Evolutionary conservation across 2,113 vertebrate genomes (phyloP).

Genomic region (Aegotheles bennettii): DNA sequence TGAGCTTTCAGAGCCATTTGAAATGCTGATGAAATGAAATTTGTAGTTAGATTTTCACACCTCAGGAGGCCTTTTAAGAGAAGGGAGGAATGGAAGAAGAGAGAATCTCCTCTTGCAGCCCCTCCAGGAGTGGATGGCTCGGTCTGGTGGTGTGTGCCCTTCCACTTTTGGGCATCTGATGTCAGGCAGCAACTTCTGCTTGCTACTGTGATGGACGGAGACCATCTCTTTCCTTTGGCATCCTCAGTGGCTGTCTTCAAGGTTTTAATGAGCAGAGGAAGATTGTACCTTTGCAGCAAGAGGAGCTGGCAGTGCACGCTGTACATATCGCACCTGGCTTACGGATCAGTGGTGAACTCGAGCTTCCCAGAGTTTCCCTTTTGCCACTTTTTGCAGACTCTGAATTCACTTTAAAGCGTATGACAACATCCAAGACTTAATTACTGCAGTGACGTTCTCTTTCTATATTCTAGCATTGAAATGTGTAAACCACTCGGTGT

Average conservation of each 20-base stretch:
- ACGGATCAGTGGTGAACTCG: background rate
- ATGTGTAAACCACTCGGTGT: background rate
- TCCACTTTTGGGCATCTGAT: background rate
- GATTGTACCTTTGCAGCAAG: background rate
- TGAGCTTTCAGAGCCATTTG: background rate
- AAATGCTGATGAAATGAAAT: background rate
- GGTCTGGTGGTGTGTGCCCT: background rate
- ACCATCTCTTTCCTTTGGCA: background rate
- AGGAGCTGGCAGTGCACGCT: background rate
- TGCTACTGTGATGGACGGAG: background rate
- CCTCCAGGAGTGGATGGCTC: background rate
- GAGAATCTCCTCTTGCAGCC: background rate
- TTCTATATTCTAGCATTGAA: background rate
- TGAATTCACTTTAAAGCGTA: background rate
- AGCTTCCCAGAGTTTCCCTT: background rate
- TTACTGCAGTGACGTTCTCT: background rate
- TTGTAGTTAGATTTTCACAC: background rate
- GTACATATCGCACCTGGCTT: background rate
- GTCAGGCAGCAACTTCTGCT: constrained; percentile 33
- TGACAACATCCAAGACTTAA: background rate
- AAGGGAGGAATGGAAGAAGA: background rate
- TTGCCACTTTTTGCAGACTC: background rate
- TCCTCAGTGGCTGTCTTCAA: background rate
- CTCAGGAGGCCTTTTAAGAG: background rate
- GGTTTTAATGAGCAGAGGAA: background rate